Conservation (phyloP, 2,888 invertebrate species). For the Agrochola lota region DNA sequence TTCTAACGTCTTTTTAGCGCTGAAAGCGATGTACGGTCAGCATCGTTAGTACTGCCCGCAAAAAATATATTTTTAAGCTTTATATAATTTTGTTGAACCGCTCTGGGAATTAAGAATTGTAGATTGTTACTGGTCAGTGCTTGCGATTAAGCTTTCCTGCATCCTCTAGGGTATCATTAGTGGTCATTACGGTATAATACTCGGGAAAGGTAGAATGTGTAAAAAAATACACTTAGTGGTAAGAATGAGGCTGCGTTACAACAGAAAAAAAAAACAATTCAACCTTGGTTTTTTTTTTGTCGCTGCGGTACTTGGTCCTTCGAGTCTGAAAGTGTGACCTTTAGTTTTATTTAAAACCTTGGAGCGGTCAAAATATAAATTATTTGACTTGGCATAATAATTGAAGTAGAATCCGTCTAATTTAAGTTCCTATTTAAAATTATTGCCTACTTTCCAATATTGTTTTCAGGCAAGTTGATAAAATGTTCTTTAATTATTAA, state of each 20-base stretch:
- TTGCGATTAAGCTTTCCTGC: slow-evolving; percentile 27
- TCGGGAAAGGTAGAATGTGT: neutral
- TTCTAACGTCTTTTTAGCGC: slow-evolving; percentile 64
- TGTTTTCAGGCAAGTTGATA: neutral
- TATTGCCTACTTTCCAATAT: too few relatives aligned
- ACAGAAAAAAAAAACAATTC: too few relatives aligned
- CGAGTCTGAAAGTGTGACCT: neutral
- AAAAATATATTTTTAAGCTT: slow-evolving; percentile 58
- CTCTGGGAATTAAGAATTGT: slow-evolving; percentile 38
- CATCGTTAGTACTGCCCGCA: slow-evolving; percentile 58
- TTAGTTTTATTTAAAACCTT: too few relatives aligned
- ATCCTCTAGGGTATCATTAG: slow-evolving; percentile 40
- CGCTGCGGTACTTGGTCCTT: neutral
- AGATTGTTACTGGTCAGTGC: slow-evolving; percentile 30
- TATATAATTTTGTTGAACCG: slow-evolving; percentile 51
- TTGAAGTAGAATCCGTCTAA: neutral
- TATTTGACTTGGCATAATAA: too few relatives aligned
- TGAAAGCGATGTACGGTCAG: slow-evolving; percentile 58
- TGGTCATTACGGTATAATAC: slow-evolving; percentile 34
- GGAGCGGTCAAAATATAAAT: neutral
- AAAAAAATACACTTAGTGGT: neutral
- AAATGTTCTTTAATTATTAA: too few relatives aligned
- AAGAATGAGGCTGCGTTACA: neutral
- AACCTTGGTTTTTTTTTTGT: neutral
- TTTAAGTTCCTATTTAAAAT: neutral